A percentile compares a stretch with the other conserved stretches of the same genome.
These are phyloP conservation scores for Percopsis transmontana DNA, from an alignment of 2,113 vertebrate genomes.

Conservation along the genomic window DNA sequence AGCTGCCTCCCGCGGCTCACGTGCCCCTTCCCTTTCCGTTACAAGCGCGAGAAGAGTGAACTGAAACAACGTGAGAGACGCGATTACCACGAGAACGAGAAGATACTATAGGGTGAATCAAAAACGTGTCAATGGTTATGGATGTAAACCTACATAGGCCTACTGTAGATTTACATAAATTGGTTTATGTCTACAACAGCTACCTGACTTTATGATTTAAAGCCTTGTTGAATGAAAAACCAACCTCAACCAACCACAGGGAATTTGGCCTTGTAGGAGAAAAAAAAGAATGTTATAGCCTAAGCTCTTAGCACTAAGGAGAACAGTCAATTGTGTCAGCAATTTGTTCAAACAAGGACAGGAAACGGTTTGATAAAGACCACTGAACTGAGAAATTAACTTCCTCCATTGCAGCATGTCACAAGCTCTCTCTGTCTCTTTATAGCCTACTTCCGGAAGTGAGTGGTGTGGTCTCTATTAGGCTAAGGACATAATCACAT, in stretches of 20 bases:
- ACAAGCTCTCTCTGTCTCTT: background rate
- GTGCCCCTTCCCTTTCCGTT: background rate
- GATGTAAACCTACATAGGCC: too few species aligned
- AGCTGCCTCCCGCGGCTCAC: background rate
- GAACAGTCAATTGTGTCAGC: background rate
- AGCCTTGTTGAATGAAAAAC: too few species aligned
- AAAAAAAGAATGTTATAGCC: too few species aligned
- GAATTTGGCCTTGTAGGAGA: too few species aligned
- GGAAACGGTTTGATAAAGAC: conserved; percentile 6
- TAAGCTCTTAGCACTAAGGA: background rate
- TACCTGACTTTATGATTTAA: too few species aligned
- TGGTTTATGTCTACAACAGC: too few species aligned
- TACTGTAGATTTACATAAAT: too few species aligned
- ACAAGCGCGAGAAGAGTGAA: background rate
- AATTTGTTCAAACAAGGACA: conserved; percentile 14
- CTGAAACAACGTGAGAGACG: background rate
- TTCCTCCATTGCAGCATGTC: background rate
- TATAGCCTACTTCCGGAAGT: too few species aligned
- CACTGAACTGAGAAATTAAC: conserved; percentile 17
- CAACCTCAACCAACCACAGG: too few species aligned
- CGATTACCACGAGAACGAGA: too few species aligned
- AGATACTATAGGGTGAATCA: too few species aligned
- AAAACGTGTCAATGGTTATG: too few species aligned
- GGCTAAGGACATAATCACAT: background rate
- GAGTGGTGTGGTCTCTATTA: background rate